phyloP scores from a whole-genome alignment of 2,888 invertebrate species.

The Perizoma flavofasciatum region DNA sequence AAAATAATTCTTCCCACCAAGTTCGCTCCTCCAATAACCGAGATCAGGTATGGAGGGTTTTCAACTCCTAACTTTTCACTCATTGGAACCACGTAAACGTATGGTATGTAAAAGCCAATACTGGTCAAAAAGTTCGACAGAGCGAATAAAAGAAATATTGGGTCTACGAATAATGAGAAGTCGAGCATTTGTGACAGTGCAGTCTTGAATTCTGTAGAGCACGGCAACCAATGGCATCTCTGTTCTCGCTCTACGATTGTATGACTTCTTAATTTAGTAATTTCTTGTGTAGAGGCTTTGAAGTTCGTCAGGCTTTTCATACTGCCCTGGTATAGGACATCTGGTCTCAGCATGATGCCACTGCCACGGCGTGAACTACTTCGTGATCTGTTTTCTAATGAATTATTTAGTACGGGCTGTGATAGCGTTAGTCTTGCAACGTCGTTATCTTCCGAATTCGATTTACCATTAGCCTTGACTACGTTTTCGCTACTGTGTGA shows the following conservation, averaged over 20 bases:
- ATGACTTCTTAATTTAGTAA: slow-evolving; percentile 48
- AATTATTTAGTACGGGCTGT: slow-evolving; percentile 86
- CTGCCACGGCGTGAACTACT: slow-evolving; percentile 82
- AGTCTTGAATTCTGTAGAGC: slow-evolving; percentile 88
- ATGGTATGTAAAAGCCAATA: slow-evolving; percentile 97
- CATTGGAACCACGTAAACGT: slow-evolving; percentile 92
- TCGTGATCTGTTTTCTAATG: slow-evolving; percentile 64
- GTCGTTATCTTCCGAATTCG: slow-evolving; percentile 68
- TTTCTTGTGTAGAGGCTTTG: slow-evolving; percentile 78
- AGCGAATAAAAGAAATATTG: slow-evolving; percentile 94
- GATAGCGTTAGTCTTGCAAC: slow-evolving; percentile 86
- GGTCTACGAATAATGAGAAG: slow-evolving; percentile 91
- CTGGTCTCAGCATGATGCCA: slow-evolving; percentile 93
- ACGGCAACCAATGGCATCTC: slow-evolving; percentile 85
- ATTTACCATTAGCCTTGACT: slow-evolving; percentile 65
- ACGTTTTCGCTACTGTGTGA: slow-evolving; percentile 85
- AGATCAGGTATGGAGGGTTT: slow-evolving; percentile 88
- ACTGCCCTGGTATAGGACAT: slow-evolving; percentile 95
- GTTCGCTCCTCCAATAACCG: slow-evolving; percentile 94
- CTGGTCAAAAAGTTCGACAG: slow-evolving; percentile 97
- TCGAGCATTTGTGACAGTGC: slow-evolving; percentile 93
- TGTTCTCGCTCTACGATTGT: slow-evolving; percentile 72
- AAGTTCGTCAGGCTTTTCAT: slow-evolving; percentile 82
- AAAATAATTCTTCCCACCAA: slow-evolving; percentile 94
- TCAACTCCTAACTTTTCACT: slow-evolving; percentile 86